Conservation (phyloP, 2,113 vertebrate species). For the Cochlearius cochlearius region DNA sequence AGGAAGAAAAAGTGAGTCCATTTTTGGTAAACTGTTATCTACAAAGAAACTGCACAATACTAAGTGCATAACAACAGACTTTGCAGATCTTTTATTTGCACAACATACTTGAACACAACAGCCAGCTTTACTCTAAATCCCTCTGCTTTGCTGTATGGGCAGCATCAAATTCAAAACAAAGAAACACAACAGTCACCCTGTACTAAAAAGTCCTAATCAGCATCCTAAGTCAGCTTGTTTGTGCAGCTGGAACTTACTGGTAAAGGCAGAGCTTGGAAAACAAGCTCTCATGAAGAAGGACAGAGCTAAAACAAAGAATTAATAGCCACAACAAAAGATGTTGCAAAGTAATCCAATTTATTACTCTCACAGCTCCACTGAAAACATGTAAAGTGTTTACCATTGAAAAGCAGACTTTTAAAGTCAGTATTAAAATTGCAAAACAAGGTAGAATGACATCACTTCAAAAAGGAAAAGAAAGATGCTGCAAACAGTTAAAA, state of each 20-base stretch:
- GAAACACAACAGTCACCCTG: not conserved
- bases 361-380: not conserved
- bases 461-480: not conserved
- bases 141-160: not conserved
- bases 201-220: conserved; percentile 31
- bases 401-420: not conserved
- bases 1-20: not conserved
- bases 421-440: not conserved
- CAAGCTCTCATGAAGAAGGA: not conserved
- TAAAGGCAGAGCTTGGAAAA: conserved; percentile 18
- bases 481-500: not conserved
- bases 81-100: conserved; percentile 36
- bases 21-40: not conserved
- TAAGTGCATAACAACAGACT: not conserved
- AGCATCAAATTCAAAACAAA: conserved; percentile 32
- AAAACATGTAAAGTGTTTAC: not conserved
- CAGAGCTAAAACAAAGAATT: not conserved
- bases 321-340: not conserved
- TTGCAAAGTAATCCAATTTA: conserved; percentile 16
- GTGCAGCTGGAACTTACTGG: conserved; percentile 42
- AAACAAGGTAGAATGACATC: not conserved
- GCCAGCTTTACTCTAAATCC: conserved; percentile 40
- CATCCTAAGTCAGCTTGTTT: conserved; percentile 22
- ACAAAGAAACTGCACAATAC: not conserved
- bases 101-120: not conserved